These are phyloP conservation scores for Apus apus DNA, from an alignment of 2,113 vertebrate genomes.

Conservation along the genomic window DNA sequence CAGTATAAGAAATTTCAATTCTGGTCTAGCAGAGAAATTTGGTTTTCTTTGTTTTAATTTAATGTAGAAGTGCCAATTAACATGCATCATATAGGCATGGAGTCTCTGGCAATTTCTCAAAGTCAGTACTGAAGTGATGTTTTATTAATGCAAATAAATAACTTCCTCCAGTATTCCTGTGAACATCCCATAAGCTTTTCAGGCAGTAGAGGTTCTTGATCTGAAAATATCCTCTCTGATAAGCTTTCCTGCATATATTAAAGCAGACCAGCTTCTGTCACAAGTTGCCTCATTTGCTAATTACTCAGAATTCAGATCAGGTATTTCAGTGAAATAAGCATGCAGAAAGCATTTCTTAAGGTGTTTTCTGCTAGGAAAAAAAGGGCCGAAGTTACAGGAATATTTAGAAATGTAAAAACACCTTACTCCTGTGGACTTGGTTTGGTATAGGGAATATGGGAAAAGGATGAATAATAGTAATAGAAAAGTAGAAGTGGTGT, in stretches of 20 bases:
- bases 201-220: slow-evolving; percentile 50
- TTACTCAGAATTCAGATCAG: slow-evolving; percentile 68
- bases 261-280: slow-evolving; percentile 56
- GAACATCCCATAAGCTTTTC: slow-evolving; percentile 36
- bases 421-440: not conserved
- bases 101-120: not conserved
- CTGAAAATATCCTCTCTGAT: slow-evolving; percentile 43
- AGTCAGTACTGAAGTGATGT: not conserved
- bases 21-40: not conserved
- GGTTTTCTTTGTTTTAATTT: not conserved
- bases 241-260: slow-evolving; percentile 42
- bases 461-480: not conserved
- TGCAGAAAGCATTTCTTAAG: slow-evolving; percentile 42
- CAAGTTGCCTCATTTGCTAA: slow-evolving; percentile 62
- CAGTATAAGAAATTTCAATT: not conserved
- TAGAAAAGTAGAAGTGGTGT: not conserved
- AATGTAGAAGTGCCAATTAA: not conserved
- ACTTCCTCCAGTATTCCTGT: slow-evolving; percentile 17
- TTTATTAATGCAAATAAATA: not conserved
- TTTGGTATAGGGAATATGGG: not conserved
- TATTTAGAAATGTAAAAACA: not conserved
- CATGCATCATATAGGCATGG: not conserved
- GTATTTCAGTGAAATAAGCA: slow-evolving; percentile 67
- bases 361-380: slow-evolving; percentile 19
- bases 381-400: not conserved